Percentiles rank a stretch among this genome's conserved stretches.
Evolutionary conservation across 1,140 invertebrate genomes (phyloP).

Genomic region (Dufourea novaeangliae): DNA sequence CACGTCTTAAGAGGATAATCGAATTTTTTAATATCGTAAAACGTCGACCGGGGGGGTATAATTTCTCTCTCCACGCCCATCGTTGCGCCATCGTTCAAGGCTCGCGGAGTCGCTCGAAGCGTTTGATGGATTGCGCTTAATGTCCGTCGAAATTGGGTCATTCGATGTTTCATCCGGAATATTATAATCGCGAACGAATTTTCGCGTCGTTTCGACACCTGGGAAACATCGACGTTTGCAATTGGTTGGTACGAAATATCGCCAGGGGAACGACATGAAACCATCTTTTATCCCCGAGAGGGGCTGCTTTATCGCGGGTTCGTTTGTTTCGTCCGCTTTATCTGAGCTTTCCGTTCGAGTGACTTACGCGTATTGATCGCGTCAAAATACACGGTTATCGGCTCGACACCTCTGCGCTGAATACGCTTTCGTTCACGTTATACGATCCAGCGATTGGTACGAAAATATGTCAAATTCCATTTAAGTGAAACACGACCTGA

Average conservation of each 20-base stretch:
- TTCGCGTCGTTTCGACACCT: no score
- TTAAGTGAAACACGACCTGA: no score
- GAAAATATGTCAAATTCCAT: no score
- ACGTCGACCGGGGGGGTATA: background rate
- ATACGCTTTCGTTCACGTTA: no score
- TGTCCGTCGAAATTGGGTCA: constrained; percentile 45
- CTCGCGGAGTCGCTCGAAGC: no score
- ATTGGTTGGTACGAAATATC: background rate
- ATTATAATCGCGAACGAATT: constrained; percentile 9
- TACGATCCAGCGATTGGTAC: no score
- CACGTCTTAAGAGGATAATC: background rate
- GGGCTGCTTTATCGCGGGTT: constrained; percentile 19
- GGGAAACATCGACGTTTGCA: no score
- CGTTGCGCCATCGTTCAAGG: background rate
- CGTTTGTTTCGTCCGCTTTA: constrained; percentile 38
- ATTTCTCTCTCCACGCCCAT: constrained; percentile 10
- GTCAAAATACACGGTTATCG: no score
- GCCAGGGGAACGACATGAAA: constrained; percentile 1
- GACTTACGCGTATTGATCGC: constrained; percentile 41
- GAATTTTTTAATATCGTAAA: constrained; percentile 23
- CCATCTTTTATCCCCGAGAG: background rate
- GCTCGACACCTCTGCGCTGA: no score
- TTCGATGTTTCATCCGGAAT: background rate
- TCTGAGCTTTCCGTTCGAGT: constrained; percentile 55
- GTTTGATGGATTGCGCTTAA: constrained; percentile 42